Evolutionary conservation across 2,797 vertebrate genomes (phyloP), one percentile per base, ranked within the genome.

Genomic region (Tiaroga cobitis): DNA sequence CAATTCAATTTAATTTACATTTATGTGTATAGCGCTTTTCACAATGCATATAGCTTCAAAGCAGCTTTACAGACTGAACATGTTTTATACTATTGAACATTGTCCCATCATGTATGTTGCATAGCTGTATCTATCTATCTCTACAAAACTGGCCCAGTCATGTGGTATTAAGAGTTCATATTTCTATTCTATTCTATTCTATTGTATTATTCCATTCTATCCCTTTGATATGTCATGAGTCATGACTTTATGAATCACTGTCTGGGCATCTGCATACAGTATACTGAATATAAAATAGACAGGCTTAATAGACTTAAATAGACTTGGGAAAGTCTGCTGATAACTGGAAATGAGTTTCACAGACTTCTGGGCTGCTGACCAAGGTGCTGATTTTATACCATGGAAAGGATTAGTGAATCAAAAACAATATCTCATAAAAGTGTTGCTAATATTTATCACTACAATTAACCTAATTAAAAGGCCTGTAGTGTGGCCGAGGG

Each of bases 351-450:
- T 49, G 46, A 59, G 26, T 74, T 51, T 74, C 26, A 51, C 43
- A 51, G 43, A 21, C 79, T 24, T 63, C 43, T 39, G 41, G 88
- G 93, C 91, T 92, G 93, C 95, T 96, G 94, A 91, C 94, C 95
- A 89, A 67, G 93, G 94, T 96, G 89, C 95, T 96, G 94, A 95
- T 26, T 49, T 18, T 61, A 46, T 4, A n/a, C 9, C 9, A 43
- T 9, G 37, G 37, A 37, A 37, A 37, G 37, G 37, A 26, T 39
- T 18, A 61, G 51, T 13, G 3, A 73, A 41, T 26, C 8, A 59
- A 72, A 74, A 54, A 5, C 21, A 72, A 39, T 37, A 2, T 39
- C 8, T 37, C n/a, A 18, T 18, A 54, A 37, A 34, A 37, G 5
- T 19, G n/a, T 34, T 15, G 26, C 26, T 80, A 54, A 51, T 24